Percentiles rank a stretch among this genome's conserved stretches.
phyloP scores from a whole-genome alignment of 2,797 vertebrate species.

The Scolopax bukidnonensis region DNA sequence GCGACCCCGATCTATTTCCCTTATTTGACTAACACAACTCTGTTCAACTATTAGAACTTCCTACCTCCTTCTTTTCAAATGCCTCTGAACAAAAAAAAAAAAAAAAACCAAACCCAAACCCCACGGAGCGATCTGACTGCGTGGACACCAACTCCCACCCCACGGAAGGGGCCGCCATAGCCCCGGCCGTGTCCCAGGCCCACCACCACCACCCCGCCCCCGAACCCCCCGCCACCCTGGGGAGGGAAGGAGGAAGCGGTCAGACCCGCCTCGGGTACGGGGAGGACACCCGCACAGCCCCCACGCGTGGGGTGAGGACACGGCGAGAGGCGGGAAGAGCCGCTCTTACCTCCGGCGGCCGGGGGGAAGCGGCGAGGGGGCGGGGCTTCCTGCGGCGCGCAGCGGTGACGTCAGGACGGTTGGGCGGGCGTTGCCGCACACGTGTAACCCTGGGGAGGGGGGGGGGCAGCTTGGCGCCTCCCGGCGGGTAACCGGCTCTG shows the following conservation, averaged over 20 bases:
- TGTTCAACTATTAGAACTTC: not conserved
- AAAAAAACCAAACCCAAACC: not conserved
- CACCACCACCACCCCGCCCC: not conserved
- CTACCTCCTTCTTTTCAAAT: rapidly evolving
- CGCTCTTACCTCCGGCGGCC: not conserved
- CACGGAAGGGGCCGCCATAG: rapidly evolving
- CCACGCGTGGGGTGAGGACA: too few relatives aligned
- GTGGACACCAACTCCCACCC: not conserved
- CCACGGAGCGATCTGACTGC: rapidly evolving
- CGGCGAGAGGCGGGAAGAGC: not conserved
- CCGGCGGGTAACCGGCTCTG: too few relatives aligned
- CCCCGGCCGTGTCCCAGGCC: not conserved
- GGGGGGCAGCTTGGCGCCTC: rapidly evolving
- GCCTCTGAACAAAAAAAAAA: not conserved
- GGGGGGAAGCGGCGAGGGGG: rapidly evolving
- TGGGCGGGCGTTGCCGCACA: rapidly evolving
- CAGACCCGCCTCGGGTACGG: not conserved
- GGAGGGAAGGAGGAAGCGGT: not conserved
- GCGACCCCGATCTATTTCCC: not conserved
- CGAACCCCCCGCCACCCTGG: not conserved
- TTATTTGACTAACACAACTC: not conserved
- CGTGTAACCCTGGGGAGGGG: rapidly evolving
- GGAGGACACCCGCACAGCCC: rapidly evolving
- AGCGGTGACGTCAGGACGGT: not conserved
- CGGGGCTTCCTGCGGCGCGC: not conserved